Evolutionary conservation across 2,797 vertebrate genomes (phyloP), one percentile per base, ranked within the genome.

Genomic region (Smutsia temminckii): DNA sequence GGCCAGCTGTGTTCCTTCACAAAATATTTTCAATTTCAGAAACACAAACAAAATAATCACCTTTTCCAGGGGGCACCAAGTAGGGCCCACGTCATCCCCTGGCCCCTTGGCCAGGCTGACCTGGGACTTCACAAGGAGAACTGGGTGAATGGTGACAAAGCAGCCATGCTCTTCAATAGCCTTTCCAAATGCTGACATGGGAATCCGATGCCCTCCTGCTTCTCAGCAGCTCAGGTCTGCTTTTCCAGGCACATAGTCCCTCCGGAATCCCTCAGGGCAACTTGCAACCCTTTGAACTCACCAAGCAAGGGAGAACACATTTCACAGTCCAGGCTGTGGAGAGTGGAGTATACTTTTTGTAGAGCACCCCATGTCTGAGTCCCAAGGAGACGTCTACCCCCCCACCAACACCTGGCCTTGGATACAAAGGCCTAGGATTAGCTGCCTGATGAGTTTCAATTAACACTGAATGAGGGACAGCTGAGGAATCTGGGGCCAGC

Each of bases 281-380:
- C 59, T 5, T 2, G 14, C 42, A 8, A 7, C 25, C 21, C 61
- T 69, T 64, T 6, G 34, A 91, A 69, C n/a, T 68, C 68, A 3
- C 49, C 63, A 2, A 5, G 23, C 80, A 57, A 25, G 74, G 18
- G 74, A 53, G 25, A 55, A 23, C 46, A 2, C 5, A 2, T 51
- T 18, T 46, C 61, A 20, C 4, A 42, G 68, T 34, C 66, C 85
- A 3, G 16, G 8, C 29, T 3, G 3, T 2, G 14, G 71, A 55
- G 51, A 3, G 5, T 0, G 1, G 49, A 29, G 17, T 0, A 3
- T 1, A 0, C 25, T 25, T 37, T 49, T 23, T 27, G 83, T n/a
- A 42, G 37, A 42, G 7, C 80, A 16, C 4, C n/a, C 5, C 3
- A 5, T 61, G 14, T 42, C 83, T 29, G 66, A 61, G 20, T 37